Base-by-base conservation (phyloP, 92 coral and sea anemone species). In the Epizoanthus ramosus region DNA sequence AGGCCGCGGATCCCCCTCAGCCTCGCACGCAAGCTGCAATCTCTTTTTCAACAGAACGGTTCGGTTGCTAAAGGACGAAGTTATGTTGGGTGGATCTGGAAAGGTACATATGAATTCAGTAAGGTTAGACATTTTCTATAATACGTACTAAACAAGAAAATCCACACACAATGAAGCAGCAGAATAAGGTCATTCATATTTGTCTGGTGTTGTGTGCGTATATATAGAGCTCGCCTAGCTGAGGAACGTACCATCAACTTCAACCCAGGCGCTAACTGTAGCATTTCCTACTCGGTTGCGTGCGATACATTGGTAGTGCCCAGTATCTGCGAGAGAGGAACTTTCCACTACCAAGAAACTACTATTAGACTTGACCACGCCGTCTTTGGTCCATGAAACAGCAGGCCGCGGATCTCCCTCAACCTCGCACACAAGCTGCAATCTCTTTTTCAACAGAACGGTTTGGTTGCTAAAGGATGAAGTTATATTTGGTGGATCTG, bases 301-400 rank as follows among this genome's bases (percentile, higher is more conserved):
- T n/a, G 71, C 71, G 15, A 4, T 65, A 33, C 71, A 65, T 1
- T 33, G 3, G 15, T 65, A 65, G 15, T 17, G 23, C 5, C 71
- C 71, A 6, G 43, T 65, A 5, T 65, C 39, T 22, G 45, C 71
- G 2, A 65, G 28, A 5, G 71, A 65, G 18, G 33, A 14, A 7
- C 41, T n/a, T 43, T 65, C 71, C 4, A 65, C 33, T 23, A 65
- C 28, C 71, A 65, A 17, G 5, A 37, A 13, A 23, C 71, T 8
- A 18, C 45, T 65, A 43, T 65, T 24, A 14, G 71, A 65, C 43
- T 8, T 65, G 71, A 22, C 28, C 28, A 65, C 41, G 28, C 71
- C 71, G 8, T 65, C 71, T 24, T 65, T 65, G 33, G 71, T 24
- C 71, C 71, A 65, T 7, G 15, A 18, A 16, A 65, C 71, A 65